Evolutionary conservation across 2,113 vertebrate genomes (phyloP).

Genomic region (Propithecus coquereli): DNA sequence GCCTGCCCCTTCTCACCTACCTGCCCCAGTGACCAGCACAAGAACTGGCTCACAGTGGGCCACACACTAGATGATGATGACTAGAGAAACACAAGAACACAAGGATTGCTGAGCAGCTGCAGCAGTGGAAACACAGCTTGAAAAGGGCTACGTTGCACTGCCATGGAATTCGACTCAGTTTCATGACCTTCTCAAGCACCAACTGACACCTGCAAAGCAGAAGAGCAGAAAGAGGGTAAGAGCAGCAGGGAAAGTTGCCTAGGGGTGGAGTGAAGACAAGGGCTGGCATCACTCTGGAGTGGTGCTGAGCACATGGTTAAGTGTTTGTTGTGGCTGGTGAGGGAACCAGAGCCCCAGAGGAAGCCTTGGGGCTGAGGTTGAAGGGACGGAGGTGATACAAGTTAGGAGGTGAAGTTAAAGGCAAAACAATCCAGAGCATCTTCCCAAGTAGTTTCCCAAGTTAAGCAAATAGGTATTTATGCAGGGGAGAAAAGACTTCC

Average conservation of each 20-base stretch:
- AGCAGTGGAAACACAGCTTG: background rate
- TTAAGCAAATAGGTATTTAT: no score
- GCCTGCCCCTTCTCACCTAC: background rate
- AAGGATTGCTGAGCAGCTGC: background rate
- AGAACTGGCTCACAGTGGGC: background rate
- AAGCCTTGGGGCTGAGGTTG: background rate
- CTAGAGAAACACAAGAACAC: background rate
- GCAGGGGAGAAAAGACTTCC: background rate
- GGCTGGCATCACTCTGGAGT: background rate
- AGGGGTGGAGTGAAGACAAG: background rate
- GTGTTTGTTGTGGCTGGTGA: background rate
- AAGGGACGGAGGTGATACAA: background rate
- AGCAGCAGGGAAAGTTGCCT: no score
- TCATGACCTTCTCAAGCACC: background rate
- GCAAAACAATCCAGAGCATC: background rate
- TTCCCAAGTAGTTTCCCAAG: background rate
- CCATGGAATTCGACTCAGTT: background rate
- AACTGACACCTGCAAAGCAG: background rate
- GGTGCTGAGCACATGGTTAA: background rate
- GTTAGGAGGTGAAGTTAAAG: background rate
- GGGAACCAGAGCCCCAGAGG: background rate
- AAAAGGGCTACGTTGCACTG: background rate
- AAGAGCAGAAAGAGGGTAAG: background rate
- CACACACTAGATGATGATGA: background rate
- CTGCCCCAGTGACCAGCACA: background rate